Evolutionary conservation across 2,888 invertebrate genomes (phyloP), one percentile per base, ranked within the genome.

Genomic region (Morinoia aosen): DNA sequence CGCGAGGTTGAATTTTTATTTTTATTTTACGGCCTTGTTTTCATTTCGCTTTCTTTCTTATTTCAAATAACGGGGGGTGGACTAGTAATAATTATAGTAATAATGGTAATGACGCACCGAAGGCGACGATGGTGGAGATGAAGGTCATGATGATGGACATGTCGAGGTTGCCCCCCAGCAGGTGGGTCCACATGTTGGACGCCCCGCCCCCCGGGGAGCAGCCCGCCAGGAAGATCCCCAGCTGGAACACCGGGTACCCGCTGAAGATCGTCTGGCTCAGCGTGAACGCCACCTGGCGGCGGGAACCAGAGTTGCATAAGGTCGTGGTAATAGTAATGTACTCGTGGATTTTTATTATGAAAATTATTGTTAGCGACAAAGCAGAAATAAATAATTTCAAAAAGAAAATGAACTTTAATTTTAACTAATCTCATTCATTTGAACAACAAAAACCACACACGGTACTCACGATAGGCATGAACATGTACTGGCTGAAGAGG

Each of bases 101-200:
- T 5, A 48, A 48, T 48, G 5, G 48, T 48, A 48, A 76, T 16
- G 56, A 58, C 97, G 97, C 97, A 98, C 98, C 98, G 97, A 99
- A 98, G 0, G 99, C 98, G 0, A 98, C 98, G 14, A 99, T 97
- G 10, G 99, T 99, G 96, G 99, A 98, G 95, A 99, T 97, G 16
- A 99, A 98, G 0, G 99, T 99, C 99, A 99, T 99, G 40, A 99
- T 98, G 95, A 99, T 98, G 0, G 99, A 99, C 90, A 99, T 98
- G 97, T 99, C 98, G 12, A 99, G 98, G 97, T 99, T 99, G 10
- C 99, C 99, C 7, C 98, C 98, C 5, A 99, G 98, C 40, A 99
- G 98, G 96, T 98, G 98, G 0, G 99, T 98, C 99, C 99, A 99
- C 97, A 99, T 98, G 97, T 99, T 99, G 94, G 99, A 99, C 58